Evolutionary conservation across 2,888 invertebrate species (phyloP).

Genomic region (Tethea ocularis): DNA sequence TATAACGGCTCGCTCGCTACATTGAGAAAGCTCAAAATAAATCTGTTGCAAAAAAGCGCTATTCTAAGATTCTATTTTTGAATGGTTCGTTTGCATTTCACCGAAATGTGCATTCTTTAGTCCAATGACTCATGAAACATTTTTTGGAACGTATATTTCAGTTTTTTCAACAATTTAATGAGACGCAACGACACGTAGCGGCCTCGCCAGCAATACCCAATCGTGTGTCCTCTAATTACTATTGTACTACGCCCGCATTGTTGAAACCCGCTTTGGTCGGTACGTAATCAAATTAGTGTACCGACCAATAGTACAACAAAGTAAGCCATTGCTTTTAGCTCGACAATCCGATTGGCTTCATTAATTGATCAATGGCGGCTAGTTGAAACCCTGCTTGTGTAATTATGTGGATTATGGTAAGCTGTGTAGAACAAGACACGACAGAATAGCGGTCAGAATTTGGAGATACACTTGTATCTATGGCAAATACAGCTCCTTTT

Average conservation of each 20-base stretch:
- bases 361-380: slow-evolving; percentile 40
- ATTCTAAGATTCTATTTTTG: too few species aligned
- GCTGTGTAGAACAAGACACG: too few species aligned
- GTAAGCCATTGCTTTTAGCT: slow-evolving; percentile 17
- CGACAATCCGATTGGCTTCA: slow-evolving; percentile 38
- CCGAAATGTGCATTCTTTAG: too few species aligned
- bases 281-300: slow-evolving; percentile 48
- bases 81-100: too few species aligned
- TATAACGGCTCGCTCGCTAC: neutral
- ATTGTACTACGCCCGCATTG: slow-evolving; percentile 39
- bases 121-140: too few species aligned
- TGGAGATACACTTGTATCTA: too few species aligned
- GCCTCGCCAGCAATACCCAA: slow-evolving; percentile 16
- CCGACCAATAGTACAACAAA: slow-evolving; percentile 9
- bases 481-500: too few species aligned
- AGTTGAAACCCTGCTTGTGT: slow-evolving; percentile 7
- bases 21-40: neutral
- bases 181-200: too few species aligned
- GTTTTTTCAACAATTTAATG: too few species aligned
- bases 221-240: neutral
- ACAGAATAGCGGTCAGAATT: neutral
- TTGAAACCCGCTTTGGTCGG: slow-evolving; percentile 31
- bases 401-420: neutral
- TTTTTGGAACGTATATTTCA: too few species aligned
- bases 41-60: too few species aligned